Evolutionary conservation across 2,113 vertebrate species (phyloP), one percentile per base, ranked within the genome.

Genomic region (Pithys albifrons): DNA sequence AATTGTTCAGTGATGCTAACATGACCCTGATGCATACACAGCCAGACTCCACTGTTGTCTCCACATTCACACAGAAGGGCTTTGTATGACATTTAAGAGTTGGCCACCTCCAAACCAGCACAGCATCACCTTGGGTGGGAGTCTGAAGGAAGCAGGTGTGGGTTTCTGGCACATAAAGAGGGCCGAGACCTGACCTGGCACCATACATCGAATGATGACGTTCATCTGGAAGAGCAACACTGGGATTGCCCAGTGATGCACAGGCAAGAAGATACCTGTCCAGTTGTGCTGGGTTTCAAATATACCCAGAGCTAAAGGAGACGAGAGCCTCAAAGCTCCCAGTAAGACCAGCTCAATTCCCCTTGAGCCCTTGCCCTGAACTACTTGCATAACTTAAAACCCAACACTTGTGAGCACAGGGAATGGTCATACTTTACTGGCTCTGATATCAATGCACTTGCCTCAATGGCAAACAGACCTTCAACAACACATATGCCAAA

Each of bases 121-220:
- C n/a, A 51, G 59, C 65, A 73, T 31, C 46, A 48, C n/a, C 46
- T 70, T 6, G 1, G 5, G 17, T 4, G 2, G 25, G 18, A 19
- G 12, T 19, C 58, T 69, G 45, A 69, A 49, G 41, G 51, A 80
- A 61, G 52, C 15, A 66, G 59, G n/a, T 51, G 29, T 45, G 46
- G 17, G 17, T 48, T 88, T 67, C 66, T 41, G 41, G 35, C 6
- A 9, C 10, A 29, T 5, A 8, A 59, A 62, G 17, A 57, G 12
- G 28, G 24, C 54, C 48, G 39, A 83, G 52, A 74, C 37, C 31
- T 74, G 37, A 73, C 35, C 2, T 14, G 1, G 77, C 46, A 74
- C 22, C 48, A 46, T 7, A n/a, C n/a, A 33, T 2, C 0, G 0
- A 64, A n/a, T 4, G 25, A 51, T 0, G 1, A 51, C 14, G 35